phyloP scores from a whole-genome alignment of 1,140 invertebrate species.

The Paraescarpia echinospica region DNA sequence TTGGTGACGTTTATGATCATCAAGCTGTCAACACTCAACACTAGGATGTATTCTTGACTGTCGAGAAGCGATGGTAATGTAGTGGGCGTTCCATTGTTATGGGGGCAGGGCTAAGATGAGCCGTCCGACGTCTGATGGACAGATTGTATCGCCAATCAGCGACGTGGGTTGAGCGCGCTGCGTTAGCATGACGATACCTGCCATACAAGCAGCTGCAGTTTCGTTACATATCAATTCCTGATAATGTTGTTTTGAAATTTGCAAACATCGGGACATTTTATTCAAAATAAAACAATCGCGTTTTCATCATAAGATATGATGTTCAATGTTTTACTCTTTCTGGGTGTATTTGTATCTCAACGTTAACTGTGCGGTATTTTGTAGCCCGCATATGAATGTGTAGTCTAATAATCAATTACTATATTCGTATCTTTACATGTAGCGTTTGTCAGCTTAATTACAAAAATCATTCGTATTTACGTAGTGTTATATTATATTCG shows the following conservation, averaged over 20 bases:
- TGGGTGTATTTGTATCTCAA: not conserved
- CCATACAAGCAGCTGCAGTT: not conserved
- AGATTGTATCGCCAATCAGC: not conserved
- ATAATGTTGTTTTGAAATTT: not conserved
- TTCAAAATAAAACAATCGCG: not conserved
- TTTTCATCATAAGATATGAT: not conserved
- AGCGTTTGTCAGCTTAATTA: not conserved
- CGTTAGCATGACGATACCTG: not conserved
- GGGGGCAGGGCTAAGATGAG: not conserved
- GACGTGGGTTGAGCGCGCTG: not conserved
- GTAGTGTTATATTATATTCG: not conserved
- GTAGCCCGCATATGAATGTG: not conserved
- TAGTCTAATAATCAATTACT: too few species aligned
- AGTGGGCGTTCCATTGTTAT: not conserved
- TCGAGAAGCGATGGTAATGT: not conserved
- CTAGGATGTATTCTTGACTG: not conserved
- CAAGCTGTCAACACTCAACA: not conserved
- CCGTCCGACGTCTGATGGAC: not conserved
- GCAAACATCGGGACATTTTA: not conserved
- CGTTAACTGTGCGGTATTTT: not conserved
- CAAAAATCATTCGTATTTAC: not conserved
- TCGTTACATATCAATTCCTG: not conserved
- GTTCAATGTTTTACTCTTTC: not conserved
- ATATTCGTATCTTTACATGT: not conserved
- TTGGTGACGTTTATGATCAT: not conserved